Evolutionary conservation across 37 sponge, comb jelly and placozoan species (phyloP).

Genomic region (Eunapius fragilis): DNA sequence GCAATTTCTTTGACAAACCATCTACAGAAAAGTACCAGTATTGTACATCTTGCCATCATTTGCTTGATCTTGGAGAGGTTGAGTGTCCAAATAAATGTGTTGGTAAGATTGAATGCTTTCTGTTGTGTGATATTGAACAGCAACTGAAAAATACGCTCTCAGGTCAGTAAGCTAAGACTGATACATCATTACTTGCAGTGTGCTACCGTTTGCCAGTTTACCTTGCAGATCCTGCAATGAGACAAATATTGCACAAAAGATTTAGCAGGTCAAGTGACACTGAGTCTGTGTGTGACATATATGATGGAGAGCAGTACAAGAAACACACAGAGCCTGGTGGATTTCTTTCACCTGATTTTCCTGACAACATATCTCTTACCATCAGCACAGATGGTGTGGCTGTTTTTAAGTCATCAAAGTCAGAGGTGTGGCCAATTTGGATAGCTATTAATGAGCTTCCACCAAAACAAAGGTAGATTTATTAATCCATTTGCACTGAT

Average conservation of each 20-base stretch:
- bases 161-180: neutral
- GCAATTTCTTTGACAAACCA: neutral
- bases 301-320: neutral
- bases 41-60: constrained; percentile 13
- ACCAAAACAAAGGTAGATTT: too few relatives aligned
- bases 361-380: constrained; percentile 3
- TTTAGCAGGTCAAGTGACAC: neutral
- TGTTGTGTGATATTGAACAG: neutral
- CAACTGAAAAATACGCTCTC: neutral
- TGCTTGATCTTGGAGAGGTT: neutral
- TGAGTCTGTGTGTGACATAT: neutral
- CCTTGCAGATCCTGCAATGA: too few relatives aligned
- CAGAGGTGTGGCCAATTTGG: constrained; percentile 2
- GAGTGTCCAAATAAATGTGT: neutral
- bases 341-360: neutral
- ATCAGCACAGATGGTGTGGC: constrained; percentile 5
- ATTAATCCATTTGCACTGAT: too few relatives aligned
- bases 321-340: neutral
- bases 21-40: neutral
- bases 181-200: neutral
- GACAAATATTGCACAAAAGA: neutral
- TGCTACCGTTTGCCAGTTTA: too few relatives aligned
- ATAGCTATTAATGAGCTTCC: constrained; percentile 7
- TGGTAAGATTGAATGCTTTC: neutral
- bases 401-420: constrained; percentile 1